Evolutionary conservation across 2,888 invertebrate species (phyloP), one percentile per base, ranked within the genome.

Genomic region (Parnassius mnemosyne): DNA sequence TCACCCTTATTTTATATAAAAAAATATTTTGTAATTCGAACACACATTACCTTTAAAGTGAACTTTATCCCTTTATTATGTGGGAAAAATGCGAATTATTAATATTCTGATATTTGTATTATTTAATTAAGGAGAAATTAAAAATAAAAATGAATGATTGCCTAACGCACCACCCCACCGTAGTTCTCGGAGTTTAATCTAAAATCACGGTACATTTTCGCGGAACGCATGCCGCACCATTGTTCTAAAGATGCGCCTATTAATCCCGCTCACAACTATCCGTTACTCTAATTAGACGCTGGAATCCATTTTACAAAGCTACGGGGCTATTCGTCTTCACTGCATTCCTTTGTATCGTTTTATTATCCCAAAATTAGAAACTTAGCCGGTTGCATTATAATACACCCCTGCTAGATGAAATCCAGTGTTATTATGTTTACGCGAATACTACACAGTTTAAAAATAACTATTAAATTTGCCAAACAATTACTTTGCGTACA

Each of bases 241-340:
- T 81, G 80, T 80, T 71, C 69, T 65, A 61, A 63, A 16, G 50
- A n/a, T 46, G 59, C 68, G 64, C 66, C 74, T 71, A 76, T 78
- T 77, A 78, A 76, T 77, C 70, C 68, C 64, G 57, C 56, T 66
- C 61, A 60, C 62, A 66, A 65, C 71, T 69, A 81, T 80, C 76
- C 71, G 74, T 77, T 75, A 74, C 69, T 66, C 74, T 78, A 81
- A 81, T 81, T 81, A 81, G 78, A 72, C 66, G 65, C 62, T 71
- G 77, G 75, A 78, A 80, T 80, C 71, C 73, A 72, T 76, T 72
- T 74, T 66, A 70, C 69, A 66, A 59, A 64, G 66, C 66, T 70
- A 68, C 56, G 66, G 9, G 56, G 57, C 72, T 67, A 79, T 79
- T 77, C 72, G 74, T 78, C 67, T 67, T 64, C 51, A 57, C 51